Percentiles rank a stretch among this genome's conserved stretches.
Evolutionary conservation across 2,888 invertebrate species (phyloP).

Genomic region (Drosophila kambysellisi): DNA sequence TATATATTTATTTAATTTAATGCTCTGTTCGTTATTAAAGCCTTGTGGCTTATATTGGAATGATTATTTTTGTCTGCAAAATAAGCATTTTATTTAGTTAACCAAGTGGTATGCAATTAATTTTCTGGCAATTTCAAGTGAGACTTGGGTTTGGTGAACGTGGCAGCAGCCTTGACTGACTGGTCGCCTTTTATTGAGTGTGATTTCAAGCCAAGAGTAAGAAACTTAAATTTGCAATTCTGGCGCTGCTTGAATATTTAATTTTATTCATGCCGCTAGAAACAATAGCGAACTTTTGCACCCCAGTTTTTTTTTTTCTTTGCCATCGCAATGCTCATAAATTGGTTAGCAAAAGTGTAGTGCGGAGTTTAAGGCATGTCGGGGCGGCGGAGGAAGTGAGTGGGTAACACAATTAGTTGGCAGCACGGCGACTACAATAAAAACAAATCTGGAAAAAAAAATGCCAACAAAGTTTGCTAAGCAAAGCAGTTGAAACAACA

Average conservation of each 20-base stretch:
- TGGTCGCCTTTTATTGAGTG: neutral
- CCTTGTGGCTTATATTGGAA: neutral
- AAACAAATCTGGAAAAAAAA: conserved; percentile 32
- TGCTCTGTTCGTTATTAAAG: neutral
- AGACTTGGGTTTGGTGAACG: neutral
- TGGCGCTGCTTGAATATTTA: conserved; percentile 61
- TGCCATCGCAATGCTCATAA: conserved; percentile 62
- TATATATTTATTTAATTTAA: neutral
- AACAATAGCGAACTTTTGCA: conserved; percentile 47
- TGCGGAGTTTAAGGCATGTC: neutral
- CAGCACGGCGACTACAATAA: conserved; percentile 54
- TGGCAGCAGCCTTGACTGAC: neutral
- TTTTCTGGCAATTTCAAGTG: neutral
- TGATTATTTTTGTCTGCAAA: neutral
- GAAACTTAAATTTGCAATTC: conserved; percentile 28
- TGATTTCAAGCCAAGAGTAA: neutral
- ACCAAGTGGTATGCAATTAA: neutral
- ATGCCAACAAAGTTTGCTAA: conserved; percentile 11
- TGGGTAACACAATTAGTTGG: conserved; percentile 65
- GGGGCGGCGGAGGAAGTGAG: neutral
- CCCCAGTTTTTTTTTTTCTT: conserved; percentile 13
- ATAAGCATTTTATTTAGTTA: neutral
- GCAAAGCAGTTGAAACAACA: conserved; percentile 16
- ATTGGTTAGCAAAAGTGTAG: conserved; percentile 56
- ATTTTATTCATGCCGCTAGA: conserved; percentile 62